Evolutionary conservation across 2,113 vertebrate species (phyloP).

Genomic region (Alexandromys fortis): DNA sequence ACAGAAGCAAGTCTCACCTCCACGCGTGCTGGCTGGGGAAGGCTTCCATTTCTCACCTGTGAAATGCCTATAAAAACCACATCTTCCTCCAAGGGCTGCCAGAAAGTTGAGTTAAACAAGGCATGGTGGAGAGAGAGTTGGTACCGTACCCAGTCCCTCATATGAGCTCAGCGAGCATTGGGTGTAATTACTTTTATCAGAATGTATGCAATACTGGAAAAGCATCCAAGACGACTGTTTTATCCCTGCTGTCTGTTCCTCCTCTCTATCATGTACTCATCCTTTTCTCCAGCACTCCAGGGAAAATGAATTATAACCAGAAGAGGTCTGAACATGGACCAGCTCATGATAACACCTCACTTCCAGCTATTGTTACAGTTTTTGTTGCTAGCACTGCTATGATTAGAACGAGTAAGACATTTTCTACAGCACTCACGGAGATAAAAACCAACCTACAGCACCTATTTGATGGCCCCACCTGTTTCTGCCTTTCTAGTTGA

Average conservation of each 20-base stretch:
- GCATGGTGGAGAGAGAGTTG: not conserved
- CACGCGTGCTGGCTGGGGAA: not conserved
- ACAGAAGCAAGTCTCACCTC: not conserved
- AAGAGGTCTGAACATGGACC: not conserved
- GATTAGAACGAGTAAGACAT: not conserved
- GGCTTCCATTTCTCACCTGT: not conserved
- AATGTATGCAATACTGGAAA: not conserved
- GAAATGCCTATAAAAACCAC: not conserved
- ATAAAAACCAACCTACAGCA: not conserved
- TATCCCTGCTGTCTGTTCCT: not conserved
- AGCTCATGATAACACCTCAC: not conserved
- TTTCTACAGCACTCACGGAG: not conserved
- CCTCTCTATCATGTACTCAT: not conserved
- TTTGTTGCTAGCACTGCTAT: not conserved
- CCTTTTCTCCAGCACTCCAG: not conserved
- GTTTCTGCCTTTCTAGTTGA: not conserved
- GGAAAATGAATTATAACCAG: not conserved
- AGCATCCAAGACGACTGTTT: not conserved
- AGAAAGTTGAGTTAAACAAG: not conserved
- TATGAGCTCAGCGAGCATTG: not conserved
- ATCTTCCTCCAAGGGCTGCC: not conserved
- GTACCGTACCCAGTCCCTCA: too few relatives aligned
- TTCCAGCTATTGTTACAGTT: not conserved
- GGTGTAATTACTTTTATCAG: not conserved
- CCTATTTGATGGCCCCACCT: not conserved